Evolutionary conservation across 2,113 vertebrate species (phyloP).

Genomic region (Xerus inauris): DNA sequence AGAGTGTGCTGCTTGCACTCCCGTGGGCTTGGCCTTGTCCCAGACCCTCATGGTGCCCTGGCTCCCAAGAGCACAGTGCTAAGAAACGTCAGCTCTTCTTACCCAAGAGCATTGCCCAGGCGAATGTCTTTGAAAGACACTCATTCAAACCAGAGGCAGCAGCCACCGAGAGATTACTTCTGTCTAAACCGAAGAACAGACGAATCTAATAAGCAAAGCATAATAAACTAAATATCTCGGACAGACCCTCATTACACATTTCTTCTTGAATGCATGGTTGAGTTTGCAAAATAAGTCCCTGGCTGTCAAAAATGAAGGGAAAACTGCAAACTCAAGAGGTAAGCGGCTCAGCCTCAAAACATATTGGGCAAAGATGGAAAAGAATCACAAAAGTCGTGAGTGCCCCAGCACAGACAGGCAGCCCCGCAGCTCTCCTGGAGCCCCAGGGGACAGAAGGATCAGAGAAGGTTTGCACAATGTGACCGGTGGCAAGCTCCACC

Average conservation of each 20-base stretch:
- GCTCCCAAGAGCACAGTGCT: neutral
- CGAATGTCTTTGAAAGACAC: neutral
- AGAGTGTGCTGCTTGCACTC: neutral
- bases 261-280: neutral
- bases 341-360: neutral
- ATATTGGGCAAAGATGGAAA: neutral
- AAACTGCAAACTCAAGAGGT: conserved; percentile 12
- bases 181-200: neutral
- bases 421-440: too few species aligned
- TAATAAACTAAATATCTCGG: neutral
- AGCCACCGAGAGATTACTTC: neutral
- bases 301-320: neutral
- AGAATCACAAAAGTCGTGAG: neutral
- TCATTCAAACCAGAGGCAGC: neutral
- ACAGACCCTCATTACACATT: neutral
- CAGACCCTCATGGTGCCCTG: neutral
- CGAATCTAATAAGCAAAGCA: neutral
- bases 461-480: too few species aligned
- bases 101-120: neutral
- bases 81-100: neutral
- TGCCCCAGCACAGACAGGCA: too few species aligned
- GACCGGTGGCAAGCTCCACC: neutral
- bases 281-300: neutral
- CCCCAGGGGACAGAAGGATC: too few species aligned
- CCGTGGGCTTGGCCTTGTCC: neutral